phyloP scores from a whole-genome alignment of 2,113 vertebrate species.

The Arizona elegans region DNA sequence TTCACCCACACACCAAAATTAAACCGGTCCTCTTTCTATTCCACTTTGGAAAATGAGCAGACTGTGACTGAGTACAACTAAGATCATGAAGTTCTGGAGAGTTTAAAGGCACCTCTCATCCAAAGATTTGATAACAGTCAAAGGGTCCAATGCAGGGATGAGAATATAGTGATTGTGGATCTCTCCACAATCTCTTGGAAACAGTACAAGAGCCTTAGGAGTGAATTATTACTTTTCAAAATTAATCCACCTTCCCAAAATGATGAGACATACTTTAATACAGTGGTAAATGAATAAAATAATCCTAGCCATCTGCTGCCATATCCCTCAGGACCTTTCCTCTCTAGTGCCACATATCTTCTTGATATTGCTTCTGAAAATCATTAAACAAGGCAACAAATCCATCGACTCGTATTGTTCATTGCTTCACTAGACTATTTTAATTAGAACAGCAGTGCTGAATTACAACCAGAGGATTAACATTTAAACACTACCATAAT shows the following conservation, averaged over 20 bases:
- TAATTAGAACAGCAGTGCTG: slow-evolving; percentile 48
- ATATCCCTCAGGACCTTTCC: slow-evolving; percentile 45
- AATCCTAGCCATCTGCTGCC: slow-evolving; percentile 58
- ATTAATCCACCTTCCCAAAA: slow-evolving; percentile 42
- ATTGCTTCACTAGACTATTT: not conserved
- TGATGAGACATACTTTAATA: slow-evolving; percentile 34
- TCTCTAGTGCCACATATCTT: slow-evolving; percentile 16
- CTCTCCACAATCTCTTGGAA: rapidly evolving
- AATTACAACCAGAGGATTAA: slow-evolving; percentile 47
- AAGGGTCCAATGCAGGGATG: not conserved
- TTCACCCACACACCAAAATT: not conserved
- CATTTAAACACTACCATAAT: slow-evolving; percentile 42
- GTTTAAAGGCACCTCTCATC: not conserved
- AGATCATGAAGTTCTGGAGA: not conserved
- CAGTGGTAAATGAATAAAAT: slow-evolving; percentile 60
- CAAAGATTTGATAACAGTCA: not conserved
- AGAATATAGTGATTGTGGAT: not conserved
- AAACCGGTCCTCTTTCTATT: not conserved
- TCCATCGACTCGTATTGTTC: not conserved
- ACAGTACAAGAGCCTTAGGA: rapidly evolving
- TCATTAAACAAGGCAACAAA: slow-evolving; percentile 24
- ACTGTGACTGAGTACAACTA: not conserved
- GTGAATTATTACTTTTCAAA: slow-evolving; percentile 24
- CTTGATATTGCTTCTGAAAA: slow-evolving; percentile 52
- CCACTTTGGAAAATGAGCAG: not conserved